Conservation (phyloP, 2,113 vertebrate genomes). For the Microtus ochrogaster region DNA sequence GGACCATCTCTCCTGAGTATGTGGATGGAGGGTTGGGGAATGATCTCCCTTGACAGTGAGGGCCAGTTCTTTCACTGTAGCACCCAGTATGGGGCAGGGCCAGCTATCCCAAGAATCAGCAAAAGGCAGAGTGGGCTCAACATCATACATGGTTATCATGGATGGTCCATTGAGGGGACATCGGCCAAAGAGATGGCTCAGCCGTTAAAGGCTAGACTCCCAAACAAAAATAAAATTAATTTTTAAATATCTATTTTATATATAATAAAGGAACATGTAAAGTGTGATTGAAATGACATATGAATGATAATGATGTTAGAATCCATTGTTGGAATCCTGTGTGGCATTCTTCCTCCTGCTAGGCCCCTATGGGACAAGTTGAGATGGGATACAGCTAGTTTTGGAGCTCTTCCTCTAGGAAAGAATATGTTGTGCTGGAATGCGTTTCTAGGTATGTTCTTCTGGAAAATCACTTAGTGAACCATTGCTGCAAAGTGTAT, state of each 20-base stretch:
- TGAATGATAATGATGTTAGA: neutral
- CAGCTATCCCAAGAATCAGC: neutral
- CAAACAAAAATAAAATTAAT: neutral
- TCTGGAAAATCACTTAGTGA: neutral
- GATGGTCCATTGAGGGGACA: neutral
- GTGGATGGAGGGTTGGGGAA: no score
- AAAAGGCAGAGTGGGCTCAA: neutral
- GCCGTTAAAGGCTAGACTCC: neutral
- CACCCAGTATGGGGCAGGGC: neutral
- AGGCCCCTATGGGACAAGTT: neutral
- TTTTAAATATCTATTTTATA: neutral
- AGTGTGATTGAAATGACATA: neutral
- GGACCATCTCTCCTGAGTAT: neutral
- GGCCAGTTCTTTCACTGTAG: neutral
- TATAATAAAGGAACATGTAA: neutral
- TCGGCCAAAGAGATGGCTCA: neutral
- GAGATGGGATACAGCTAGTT: neutral
- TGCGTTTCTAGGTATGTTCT: neutral
- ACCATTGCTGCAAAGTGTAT: neutral
- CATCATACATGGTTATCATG: neutral
- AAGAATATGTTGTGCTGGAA: neutral
- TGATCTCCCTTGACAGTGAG: neutral
- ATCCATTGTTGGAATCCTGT: neutral
- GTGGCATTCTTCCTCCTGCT: neutral
- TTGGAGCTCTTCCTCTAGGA: neutral